A percentile compares a stretch with the other conserved stretches of the same genome.
phyloP scores from a whole-genome alignment of 2,888 invertebrate species.

The Euphydryas editha region DNA sequence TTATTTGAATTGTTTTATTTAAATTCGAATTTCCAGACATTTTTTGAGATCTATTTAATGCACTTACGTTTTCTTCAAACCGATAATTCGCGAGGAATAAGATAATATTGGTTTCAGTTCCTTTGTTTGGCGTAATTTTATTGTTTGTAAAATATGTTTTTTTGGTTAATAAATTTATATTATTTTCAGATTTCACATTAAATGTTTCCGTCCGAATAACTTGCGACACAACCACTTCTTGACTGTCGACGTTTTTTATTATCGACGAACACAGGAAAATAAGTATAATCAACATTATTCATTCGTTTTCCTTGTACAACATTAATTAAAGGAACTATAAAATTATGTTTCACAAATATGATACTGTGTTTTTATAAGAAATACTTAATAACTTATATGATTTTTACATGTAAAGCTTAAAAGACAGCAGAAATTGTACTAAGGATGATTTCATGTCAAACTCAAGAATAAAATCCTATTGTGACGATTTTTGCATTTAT shows the following conservation, averaged over 20 bases:
- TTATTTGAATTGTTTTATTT: background rate
- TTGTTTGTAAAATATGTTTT: background rate
- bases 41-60: background rate
- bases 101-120: background rate
- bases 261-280: conserved; percentile 51
- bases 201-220: conserved; percentile 41
- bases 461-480: conserved; percentile 41
- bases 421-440: conserved; percentile 43
- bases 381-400: conserved; percentile 50
- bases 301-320: conserved; percentile 40
- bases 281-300: conserved; percentile 57
- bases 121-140: background rate
- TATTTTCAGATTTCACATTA: conserved; percentile 21
- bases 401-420: conserved; percentile 65
- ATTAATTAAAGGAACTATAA: background rate
- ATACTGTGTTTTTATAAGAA: conserved; percentile 10
- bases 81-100: background rate
- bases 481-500: conserved; percentile 22
- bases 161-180: background rate
- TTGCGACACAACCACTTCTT: conserved; percentile 47
- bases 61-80: background rate
- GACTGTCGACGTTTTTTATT: conserved; percentile 54
- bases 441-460: conserved; percentile 43
- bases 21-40: conserved; percentile 1
- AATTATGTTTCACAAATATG: background rate